These are phyloP conservation scores for Pocillopora grandis DNA, from an alignment of 92 coral and sea anemone genomes.

Conservation along the genomic window DNA sequence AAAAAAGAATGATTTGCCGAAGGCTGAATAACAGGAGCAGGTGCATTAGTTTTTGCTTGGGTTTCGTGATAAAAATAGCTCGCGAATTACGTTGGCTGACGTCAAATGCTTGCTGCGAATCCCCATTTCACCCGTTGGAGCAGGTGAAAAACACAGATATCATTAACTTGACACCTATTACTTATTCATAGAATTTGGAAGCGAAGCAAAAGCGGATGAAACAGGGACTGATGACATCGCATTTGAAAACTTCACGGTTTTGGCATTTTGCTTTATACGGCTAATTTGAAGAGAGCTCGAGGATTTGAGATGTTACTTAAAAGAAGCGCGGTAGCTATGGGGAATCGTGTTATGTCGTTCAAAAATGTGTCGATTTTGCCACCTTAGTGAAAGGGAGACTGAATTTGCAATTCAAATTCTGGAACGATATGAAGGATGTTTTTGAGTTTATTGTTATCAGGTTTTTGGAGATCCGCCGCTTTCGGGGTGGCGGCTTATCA, in stretches of 20 bases:
- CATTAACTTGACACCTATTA: constrained; percentile 29
- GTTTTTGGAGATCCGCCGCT: constrained; percentile 26
- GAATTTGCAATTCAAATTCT: constrained; percentile 40
- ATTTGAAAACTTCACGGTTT: neutral
- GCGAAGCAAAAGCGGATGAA: constrained; percentile 15
- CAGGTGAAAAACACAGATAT: constrained; percentile 39
- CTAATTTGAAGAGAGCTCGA: neutral
- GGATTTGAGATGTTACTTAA: neutral
- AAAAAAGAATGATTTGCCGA: constrained; percentile 41
- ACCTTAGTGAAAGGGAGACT: constrained; percentile 1
- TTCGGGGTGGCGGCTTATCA: constrained; percentile 28
- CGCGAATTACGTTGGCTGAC: constrained; percentile 18
- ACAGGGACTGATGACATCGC: constrained; percentile 2
- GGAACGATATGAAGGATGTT: constrained; percentile 14
- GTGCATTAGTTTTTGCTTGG: constrained; percentile 39
- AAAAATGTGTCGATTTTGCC: neutral
- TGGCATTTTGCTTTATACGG: neutral
- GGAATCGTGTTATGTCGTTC: neutral
- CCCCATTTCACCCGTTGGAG: constrained; percentile 20
- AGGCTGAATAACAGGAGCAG: constrained; percentile 27
- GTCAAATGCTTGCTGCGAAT: constrained; percentile 43
- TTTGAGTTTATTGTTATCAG: constrained; percentile 14
- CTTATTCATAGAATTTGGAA: constrained; percentile 40
- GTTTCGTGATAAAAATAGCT: constrained; percentile 41
- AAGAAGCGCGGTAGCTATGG: neutral